Conservation (phyloP, 2,113 vertebrate species). For the Salminus brasiliensis region DNA sequence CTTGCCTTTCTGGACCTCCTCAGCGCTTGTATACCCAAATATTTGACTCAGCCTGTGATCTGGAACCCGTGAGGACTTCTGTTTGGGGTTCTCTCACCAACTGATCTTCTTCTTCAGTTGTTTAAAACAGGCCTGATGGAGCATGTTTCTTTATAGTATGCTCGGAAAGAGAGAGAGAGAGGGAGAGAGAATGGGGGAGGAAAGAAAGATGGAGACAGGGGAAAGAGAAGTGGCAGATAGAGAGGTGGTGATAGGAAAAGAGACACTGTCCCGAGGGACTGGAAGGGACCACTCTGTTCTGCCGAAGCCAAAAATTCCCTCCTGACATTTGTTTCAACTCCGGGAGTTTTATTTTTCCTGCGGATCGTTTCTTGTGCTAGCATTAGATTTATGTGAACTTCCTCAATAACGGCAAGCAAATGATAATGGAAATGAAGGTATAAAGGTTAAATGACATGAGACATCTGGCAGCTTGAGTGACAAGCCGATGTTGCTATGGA, state of each 20-base stretch:
- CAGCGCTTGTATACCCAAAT: conserved; percentile 63
- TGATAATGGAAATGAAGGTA: conserved; percentile 33
- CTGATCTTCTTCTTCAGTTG: conserved; percentile 72
- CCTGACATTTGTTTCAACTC: background rate
- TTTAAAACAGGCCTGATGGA: conserved; percentile 65
- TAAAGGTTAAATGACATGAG: conserved; percentile 53
- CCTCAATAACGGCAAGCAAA: background rate
- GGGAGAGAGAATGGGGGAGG: conserved; percentile 7
- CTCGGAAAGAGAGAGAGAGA: background rate
- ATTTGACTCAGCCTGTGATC: conserved; percentile 75
- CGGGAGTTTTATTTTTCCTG: background rate
- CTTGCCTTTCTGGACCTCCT: conserved; percentile 62
- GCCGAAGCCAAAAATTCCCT: background rate
- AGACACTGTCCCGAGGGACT: background rate
- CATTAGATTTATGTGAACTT: background rate
- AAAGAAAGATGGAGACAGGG: too few species aligned
- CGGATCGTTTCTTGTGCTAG: background rate
- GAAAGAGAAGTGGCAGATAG: too few species aligned
- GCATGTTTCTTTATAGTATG: conserved; percentile 28
- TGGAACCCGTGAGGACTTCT: conserved; percentile 68
- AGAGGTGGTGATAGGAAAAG: background rate
- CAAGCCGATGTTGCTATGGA: conserved; percentile 12
- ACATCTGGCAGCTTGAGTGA: conserved; percentile 21
- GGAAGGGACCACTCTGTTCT: background rate
- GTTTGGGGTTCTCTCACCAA: conserved; percentile 65